These are phyloP conservation scores for Panopea generosa DNA, from an alignment of 2,888 invertebrate species.

Conservation along the genomic window DNA sequence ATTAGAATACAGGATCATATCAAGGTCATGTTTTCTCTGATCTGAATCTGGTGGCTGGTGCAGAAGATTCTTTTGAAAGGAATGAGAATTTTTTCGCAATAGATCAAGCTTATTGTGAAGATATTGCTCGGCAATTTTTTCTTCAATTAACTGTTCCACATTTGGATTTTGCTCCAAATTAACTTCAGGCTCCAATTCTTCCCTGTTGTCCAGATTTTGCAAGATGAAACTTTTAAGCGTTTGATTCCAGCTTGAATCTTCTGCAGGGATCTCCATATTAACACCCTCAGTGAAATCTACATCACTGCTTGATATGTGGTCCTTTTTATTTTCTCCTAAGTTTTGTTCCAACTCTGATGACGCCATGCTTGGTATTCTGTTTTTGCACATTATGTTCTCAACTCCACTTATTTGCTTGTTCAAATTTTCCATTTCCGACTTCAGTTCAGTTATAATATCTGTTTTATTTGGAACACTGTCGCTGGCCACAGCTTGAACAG, in stretches of 20 bases:
- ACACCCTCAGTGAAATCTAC: neutral
- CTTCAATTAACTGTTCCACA: constrained; percentile 40
- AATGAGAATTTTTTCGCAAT: constrained; percentile 1
- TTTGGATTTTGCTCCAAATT: neutral
- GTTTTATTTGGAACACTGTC: too few relatives aligned
- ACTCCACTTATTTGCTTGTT: too few relatives aligned
- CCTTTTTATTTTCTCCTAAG: neutral
- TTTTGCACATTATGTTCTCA: too few relatives aligned
- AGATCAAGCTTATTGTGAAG: constrained; percentile 36
- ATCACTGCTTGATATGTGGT: neutral
- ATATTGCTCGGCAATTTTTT: constrained; percentile 47
- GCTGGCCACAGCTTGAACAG: too few relatives aligned
- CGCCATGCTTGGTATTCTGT: too few relatives aligned
- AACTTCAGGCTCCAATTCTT: neutral
- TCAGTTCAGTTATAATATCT: too few relatives aligned
- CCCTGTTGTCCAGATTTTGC: constrained; percentile 30
- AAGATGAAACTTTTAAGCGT: constrained; percentile 46
- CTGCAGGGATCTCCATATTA: neutral
- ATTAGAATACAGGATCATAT: neutral
- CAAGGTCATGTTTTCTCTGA: constrained; percentile 8
- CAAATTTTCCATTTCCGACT: too few relatives aligned
- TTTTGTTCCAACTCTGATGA: too few relatives aligned
- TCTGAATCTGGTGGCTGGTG: neutral
- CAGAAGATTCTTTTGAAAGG: neutral
- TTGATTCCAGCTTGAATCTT: constrained; percentile 43